Base-by-base conservation (phyloP, 1,140 invertebrate species). In the Neodiprion virginianus region DNA sequence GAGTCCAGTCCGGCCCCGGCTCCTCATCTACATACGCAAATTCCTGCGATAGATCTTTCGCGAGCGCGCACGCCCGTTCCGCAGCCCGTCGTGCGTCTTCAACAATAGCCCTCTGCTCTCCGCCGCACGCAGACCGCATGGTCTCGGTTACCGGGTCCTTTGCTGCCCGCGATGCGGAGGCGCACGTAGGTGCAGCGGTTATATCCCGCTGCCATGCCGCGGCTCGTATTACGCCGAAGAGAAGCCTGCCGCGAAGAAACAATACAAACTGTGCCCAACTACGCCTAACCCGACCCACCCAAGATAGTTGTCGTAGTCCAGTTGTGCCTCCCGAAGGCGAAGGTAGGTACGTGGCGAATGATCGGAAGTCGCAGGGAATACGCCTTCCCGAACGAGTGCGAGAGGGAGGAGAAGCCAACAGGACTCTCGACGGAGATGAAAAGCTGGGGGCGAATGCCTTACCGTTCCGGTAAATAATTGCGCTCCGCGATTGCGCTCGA, bases 1-100 rank as follows among this genome's bases (percentile, higher is more conserved):
- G 75, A 79, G 78, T 83, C 53, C 53, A 17, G 53, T 8, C n/a
- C 11, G 11, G 11, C 11, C 11, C 7, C 53, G 53, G 53, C n/a
- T 12, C 53, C n/a, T 86, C 84, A 85, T 85, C 84, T 85, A 84
- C 85, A 86, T 85, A 86, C 82, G 81, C 78, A 80, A 84, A 81
- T 81, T 78, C 79, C 81, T 81, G 79, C 82, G 82, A 83, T 85
- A 86, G 84, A 86, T 86, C 84, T 84, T 79, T 79, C 79, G 80
- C 72, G 76, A 72, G 76, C 78, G 28, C 28, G 78, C 81, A 74
- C 78, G 71, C 74, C 76, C 76, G 76, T 78, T 77, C 49, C 17
- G 12, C 17, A 21, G 17, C 12, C 61, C 17, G 73, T 7, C 17
- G 73, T 7, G 40, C 75, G 77, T 82, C 79, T 79, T 82, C 80